phyloP scores from a whole-genome alignment of 2,113 vertebrate genomes.

The Grammomys surdaster region DNA sequence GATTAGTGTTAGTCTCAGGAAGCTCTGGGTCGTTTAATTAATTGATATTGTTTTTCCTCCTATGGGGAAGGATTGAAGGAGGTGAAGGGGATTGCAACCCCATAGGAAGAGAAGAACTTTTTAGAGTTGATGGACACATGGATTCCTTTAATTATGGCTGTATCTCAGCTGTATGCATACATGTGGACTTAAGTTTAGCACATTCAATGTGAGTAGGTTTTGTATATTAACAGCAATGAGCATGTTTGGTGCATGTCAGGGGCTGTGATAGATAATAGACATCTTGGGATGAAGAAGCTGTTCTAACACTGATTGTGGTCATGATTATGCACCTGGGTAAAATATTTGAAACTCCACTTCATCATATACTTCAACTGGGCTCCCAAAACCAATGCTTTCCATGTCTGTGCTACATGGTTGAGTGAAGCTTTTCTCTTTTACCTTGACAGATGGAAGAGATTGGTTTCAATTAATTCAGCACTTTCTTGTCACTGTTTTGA shows the following conservation, averaged over 20 bases:
- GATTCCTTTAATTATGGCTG: not conserved
- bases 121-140: not conserved
- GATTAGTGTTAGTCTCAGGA: too few species aligned
- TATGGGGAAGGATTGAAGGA: too few species aligned
- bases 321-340: not conserved
- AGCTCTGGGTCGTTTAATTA: too few species aligned
- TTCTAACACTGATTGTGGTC: not conserved
- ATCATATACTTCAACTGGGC: not conserved
- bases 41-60: too few species aligned
- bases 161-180: not conserved
- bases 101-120: not conserved
- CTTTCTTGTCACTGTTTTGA: not conserved
- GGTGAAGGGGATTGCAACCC: too few species aligned
- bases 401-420: not conserved
- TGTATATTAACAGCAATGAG: not conserved
- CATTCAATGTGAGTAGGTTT: not conserved
- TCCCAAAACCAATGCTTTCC: not conserved
- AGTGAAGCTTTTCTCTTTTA: not conserved
- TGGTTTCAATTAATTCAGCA: not conserved
- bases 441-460: not conserved
- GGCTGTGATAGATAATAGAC: not conserved
- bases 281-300: not conserved
- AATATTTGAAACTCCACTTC: not conserved
- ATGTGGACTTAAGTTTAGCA: not conserved
- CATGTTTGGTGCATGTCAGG: not conserved